Base-by-base conservation (phyloP, 2,113 vertebrate species). In the Sminthopsis crassicaudata region DNA sequence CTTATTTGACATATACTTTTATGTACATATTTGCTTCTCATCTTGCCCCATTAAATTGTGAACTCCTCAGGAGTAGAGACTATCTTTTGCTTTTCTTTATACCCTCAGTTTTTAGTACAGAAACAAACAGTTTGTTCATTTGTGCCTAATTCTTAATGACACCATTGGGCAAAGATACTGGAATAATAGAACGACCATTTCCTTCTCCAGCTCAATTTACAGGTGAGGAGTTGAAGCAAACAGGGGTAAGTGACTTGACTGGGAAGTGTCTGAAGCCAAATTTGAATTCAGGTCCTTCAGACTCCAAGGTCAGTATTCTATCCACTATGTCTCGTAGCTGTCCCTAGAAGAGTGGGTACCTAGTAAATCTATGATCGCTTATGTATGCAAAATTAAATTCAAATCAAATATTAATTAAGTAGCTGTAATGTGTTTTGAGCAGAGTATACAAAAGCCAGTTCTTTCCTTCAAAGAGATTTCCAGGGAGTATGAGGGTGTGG, bases 361-460 rank as follows among this genome's bases (percentile, higher is more conserved):
- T n/a, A 76, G 12, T 84, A 84, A 84, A 84, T 42, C 67, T 42
- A 42, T 84, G 67, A 42, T 42, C 19, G 42, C 67, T 42, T 42
- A 7, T 76, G n/a, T 42, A 42, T 23, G 67, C 36, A 42, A 84
- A 84, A 84, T 84, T 42, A 84, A 67, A 84, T 84, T 84, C 67
- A 84, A 84, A 84, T 84, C 67, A 84, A 84, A 84, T 84, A 84
- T 84, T 84, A 84, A 84, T 84, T 84, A 84, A 84, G 16, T 42
- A 8, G 36, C 67, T 42, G 16, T 42, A 42, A 84, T 22, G n/a
- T 84, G n/a, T n/a, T 84, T 84, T 42, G n/a, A 84, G 16, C 67
- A n/a, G 36, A 76, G 67, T n/a, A 42, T 84, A 42, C 67, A 84
- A 42, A 84, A 84, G 67, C 67, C 60, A 76, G 60, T 76, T 8